These are phyloP conservation scores for Orycteropus afer DNA, from an alignment of 2,113 vertebrate species.

Conservation along the genomic window DNA sequence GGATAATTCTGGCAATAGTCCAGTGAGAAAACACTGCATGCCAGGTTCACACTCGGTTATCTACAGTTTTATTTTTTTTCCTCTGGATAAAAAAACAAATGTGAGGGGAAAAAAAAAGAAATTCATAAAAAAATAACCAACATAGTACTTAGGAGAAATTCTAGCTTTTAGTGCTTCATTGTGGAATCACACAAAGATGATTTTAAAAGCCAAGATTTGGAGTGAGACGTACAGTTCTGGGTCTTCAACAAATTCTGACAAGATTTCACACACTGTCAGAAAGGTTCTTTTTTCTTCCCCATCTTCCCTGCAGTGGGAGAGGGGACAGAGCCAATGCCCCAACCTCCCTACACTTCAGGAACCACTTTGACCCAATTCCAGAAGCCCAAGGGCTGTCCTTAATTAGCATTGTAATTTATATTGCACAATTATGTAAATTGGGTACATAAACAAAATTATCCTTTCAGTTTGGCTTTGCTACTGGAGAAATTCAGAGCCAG, in stretches of 20 bases:
- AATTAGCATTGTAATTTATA: slow-evolving; percentile 84
- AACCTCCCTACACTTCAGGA: slow-evolving; percentile 64
- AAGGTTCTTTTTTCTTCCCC: slow-evolving; percentile 65
- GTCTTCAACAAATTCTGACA: slow-evolving; percentile 77
- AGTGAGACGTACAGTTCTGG: slow-evolving; percentile 73
- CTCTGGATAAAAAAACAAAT: not conserved
- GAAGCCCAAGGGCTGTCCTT: slow-evolving; percentile 80
- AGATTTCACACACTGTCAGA: slow-evolving; percentile 78
- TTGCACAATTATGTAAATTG: slow-evolving; percentile 83
- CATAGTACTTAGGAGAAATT: slow-evolving; percentile 1
- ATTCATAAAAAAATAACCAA: slow-evolving; percentile 11
- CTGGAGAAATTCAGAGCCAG: slow-evolving; percentile 68
- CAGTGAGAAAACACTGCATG: slow-evolving; percentile 47
- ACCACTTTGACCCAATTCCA: slow-evolving; percentile 80
- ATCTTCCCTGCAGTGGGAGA: slow-evolving; percentile 69
- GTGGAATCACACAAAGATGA: slow-evolving; percentile 48
- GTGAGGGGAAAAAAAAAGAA: not conserved
- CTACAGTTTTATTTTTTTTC: not conserved
- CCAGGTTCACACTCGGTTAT: slow-evolving; percentile 43
- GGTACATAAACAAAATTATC: slow-evolving; percentile 83
- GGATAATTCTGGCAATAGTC: slow-evolving; percentile 50
- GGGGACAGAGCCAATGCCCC: slow-evolving; percentile 73
- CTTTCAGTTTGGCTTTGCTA: slow-evolving; percentile 76
- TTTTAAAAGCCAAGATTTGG: slow-evolving; percentile 71
- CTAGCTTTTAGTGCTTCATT: not conserved